Evolutionary conservation across 2,797 vertebrate species (phyloP).

Genomic region (Halcyon badia): DNA sequence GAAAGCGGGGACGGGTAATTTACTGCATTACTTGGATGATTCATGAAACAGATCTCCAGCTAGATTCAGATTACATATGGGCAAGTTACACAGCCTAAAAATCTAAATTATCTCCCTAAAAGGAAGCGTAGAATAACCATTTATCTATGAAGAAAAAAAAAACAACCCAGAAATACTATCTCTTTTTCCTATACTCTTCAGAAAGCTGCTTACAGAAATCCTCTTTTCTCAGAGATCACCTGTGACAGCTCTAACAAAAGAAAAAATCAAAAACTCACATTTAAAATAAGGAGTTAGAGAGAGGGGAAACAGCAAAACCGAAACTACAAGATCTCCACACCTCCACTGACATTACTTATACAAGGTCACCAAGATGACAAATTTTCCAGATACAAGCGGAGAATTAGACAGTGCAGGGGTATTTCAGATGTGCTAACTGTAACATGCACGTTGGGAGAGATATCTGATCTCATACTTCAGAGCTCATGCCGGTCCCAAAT

Average conservation of each 20-base stretch:
- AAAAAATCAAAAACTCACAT: slow-evolving; percentile 36
- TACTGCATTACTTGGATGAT: neutral
- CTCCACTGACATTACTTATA: neutral
- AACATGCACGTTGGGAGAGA: neutral
- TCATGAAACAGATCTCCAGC: slow-evolving; percentile 1
- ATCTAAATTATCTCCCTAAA: neutral
- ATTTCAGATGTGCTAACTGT: neutral
- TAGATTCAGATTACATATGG: neutral
- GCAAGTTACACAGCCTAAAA: neutral
- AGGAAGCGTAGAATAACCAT: neutral
- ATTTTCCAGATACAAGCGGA: neutral
- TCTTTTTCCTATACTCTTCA: neutral
- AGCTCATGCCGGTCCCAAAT: neutral
- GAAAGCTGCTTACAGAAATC: slow-evolving; percentile 61
- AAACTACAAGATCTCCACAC: neutral
- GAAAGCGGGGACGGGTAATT: slow-evolving; percentile 2
- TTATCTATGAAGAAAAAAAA: neutral
- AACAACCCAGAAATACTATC: neutral
- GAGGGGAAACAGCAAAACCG: neutral
- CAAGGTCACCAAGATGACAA: neutral
- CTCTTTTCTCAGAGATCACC: slow-evolving; percentile 59
- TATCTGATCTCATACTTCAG: neutral
- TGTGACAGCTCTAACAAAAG: slow-evolving; percentile 72
- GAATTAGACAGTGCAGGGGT: neutral
- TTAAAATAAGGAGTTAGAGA: neutral